Evolutionary conservation across 2,113 vertebrate genomes (phyloP).

Genomic region (Aldabrachelys gigantea): DNA sequence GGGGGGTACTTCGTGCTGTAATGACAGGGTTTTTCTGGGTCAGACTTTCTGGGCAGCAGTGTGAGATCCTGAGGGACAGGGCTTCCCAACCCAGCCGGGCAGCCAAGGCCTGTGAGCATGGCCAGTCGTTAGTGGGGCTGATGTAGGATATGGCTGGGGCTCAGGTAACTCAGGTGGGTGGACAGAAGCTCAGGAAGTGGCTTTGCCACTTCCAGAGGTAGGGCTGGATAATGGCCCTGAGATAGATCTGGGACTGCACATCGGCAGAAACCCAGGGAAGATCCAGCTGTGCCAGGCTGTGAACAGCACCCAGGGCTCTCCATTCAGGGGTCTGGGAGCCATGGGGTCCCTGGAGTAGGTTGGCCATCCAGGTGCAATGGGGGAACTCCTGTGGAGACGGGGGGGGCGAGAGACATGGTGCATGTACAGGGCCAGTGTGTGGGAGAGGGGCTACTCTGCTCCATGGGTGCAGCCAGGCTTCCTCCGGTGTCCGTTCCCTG

Average conservation of each 20-base stretch:
- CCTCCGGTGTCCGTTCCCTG: fast-evolving
- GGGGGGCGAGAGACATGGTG: fast-evolving
- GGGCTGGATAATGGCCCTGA: neutral
- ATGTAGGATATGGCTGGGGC: neutral
- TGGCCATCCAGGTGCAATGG: neutral
- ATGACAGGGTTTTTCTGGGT: neutral
- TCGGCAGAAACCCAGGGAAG: neutral
- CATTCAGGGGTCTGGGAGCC: neutral
- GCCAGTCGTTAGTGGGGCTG: neutral
- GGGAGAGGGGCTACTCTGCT: neutral
- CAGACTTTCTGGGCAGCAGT: neutral
- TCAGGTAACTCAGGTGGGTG: neutral
- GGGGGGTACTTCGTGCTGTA: neutral
- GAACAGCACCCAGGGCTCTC: neutral
- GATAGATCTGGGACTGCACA: neutral
- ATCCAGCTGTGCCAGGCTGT: neutral
- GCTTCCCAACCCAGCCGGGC: neutral
- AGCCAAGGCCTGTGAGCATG: neutral
- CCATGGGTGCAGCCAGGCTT: fast-evolving
- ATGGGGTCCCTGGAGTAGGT: neutral
- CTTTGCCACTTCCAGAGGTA: neutral
- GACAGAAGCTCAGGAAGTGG: neutral
- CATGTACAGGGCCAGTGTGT: neutral
- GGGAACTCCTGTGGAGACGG: fast-evolving
- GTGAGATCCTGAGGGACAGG: neutral